Evolutionary conservation across 2,797 vertebrate genomes (phyloP).

Genomic region (Oreochromis grahami): DNA sequence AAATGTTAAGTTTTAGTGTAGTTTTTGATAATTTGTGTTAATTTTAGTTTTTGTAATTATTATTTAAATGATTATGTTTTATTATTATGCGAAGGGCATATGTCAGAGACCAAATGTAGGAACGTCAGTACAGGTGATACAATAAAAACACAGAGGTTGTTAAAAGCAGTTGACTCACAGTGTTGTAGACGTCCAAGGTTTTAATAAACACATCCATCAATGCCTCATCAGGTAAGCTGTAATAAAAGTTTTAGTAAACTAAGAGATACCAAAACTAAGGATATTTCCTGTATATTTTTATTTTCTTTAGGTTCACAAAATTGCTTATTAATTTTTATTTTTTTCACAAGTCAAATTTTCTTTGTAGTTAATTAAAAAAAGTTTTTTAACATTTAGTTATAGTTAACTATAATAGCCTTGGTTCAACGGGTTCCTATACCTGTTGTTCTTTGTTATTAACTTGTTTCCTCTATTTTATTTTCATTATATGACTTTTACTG

Average conservation of each 20-base stretch:
- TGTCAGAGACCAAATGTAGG: accelerated
- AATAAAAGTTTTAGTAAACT: accelerated
- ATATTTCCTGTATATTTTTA: background rate
- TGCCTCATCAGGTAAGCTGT: background rate
- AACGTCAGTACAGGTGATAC: background rate
- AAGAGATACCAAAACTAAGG: background rate
- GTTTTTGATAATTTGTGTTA: background rate
- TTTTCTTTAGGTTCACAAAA: background rate
- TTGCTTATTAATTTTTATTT: background rate
- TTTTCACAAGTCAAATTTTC: background rate
- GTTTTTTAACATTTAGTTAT: background rate
- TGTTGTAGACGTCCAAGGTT: background rate
- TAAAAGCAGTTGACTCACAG: background rate
- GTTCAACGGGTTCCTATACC: background rate
- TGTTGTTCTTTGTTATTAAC: background rate
- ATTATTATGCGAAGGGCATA: accelerated
- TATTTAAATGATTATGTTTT: background rate
- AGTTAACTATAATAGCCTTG: background rate
- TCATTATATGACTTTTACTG: background rate
- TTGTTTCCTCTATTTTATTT: background rate
- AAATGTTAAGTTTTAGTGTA: background rate
- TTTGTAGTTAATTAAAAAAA: background rate
- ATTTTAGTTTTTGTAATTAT: background rate
- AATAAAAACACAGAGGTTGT: background rate
- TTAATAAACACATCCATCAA: background rate